Percentiles rank a stretch among this genome's conserved stretches.
Evolutionary conservation across 2,888 invertebrate species (phyloP).

Genomic region (Linnaemya vulpina): DNA sequence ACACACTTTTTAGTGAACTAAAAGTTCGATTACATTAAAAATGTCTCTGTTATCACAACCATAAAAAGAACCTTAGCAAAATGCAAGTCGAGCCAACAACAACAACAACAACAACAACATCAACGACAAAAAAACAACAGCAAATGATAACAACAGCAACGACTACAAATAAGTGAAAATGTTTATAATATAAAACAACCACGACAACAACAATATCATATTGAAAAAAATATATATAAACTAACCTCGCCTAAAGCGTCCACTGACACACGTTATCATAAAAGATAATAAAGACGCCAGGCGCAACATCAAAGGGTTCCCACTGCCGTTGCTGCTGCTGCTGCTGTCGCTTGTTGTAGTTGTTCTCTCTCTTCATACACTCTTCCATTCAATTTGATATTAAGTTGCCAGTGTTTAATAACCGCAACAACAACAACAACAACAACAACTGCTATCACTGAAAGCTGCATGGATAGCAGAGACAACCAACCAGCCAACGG

Average conservation of each 20-base stretch:
- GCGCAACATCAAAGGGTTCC: slow-evolving; percentile 75
- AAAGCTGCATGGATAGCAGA: slow-evolving; percentile 54
- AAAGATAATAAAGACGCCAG: slow-evolving; percentile 80
- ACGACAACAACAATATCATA: slow-evolving; percentile 34
- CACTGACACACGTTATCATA: slow-evolving; percentile 72
- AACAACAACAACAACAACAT: background rate
- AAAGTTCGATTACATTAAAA: slow-evolving; percentile 70
- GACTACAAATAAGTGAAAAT: slow-evolving; percentile 18
- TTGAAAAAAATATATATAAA: slow-evolving; percentile 3
- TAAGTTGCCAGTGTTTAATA: slow-evolving; percentile 62
- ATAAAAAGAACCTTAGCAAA: slow-evolving; percentile 62
- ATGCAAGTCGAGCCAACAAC: slow-evolving; percentile 44
- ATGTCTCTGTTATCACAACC: slow-evolving; percentile 69
- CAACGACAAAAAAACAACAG: background rate
- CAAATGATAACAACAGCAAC: background rate
- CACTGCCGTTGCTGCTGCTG: too few relatives aligned
- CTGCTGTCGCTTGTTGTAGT: slow-evolving; percentile 28
- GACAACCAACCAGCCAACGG: slow-evolving; percentile 28
- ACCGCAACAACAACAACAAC: slow-evolving; percentile 51
- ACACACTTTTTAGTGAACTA: slow-evolving; percentile 53
- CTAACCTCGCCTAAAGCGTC: slow-evolving; percentile 72
- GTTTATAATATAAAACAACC: slow-evolving; percentile 1
- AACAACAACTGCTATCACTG: slow-evolving; percentile 47
- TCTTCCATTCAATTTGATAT: slow-evolving; percentile 48
- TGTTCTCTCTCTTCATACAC: background rate